Evolutionary conservation across 1,140 invertebrate species (phyloP).

Genomic region (Diachasmimorpha longicaudata): DNA sequence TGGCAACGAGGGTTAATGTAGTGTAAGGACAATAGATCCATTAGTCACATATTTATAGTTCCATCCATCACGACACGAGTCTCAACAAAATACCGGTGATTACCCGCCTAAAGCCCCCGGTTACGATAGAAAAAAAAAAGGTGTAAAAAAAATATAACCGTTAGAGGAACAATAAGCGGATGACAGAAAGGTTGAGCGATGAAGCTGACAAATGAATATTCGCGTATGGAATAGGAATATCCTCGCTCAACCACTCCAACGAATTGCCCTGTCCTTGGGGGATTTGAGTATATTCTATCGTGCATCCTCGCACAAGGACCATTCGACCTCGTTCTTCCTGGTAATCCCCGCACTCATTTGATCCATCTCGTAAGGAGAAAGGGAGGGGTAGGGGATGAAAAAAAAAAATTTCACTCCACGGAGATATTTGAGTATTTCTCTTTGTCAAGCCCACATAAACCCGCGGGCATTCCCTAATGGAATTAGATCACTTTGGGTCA

Average conservation of each 20-base stretch:
- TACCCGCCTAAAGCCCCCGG: neutral
- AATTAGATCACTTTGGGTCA: neutral
- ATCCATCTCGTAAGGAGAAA: neutral
- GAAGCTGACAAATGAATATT: conserved; percentile 1
- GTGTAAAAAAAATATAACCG: neutral
- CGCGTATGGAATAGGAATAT: conserved; percentile 19
- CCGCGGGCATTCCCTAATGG: neutral
- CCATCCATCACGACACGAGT: neutral
- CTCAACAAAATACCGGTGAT: neutral
- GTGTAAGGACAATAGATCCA: neutral
- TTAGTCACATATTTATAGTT: neutral
- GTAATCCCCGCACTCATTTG: conserved; percentile 19
- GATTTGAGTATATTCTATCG: neutral
- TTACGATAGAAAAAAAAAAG: neutral
- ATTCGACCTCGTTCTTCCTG: neutral
- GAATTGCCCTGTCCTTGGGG: conserved; percentile 9
- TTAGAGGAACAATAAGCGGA: neutral
- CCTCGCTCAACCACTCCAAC: conserved; percentile 16
- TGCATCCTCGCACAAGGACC: neutral
- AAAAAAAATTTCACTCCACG: neutral
- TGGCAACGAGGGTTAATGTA: neutral
- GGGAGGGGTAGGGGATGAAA: neutral
- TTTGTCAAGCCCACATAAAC: neutral
- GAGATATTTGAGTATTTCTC: neutral
- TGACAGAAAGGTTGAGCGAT: neutral